Base-by-base conservation (phyloP, 1,140 invertebrate genomes). In the Orussus abietinus region DNA sequence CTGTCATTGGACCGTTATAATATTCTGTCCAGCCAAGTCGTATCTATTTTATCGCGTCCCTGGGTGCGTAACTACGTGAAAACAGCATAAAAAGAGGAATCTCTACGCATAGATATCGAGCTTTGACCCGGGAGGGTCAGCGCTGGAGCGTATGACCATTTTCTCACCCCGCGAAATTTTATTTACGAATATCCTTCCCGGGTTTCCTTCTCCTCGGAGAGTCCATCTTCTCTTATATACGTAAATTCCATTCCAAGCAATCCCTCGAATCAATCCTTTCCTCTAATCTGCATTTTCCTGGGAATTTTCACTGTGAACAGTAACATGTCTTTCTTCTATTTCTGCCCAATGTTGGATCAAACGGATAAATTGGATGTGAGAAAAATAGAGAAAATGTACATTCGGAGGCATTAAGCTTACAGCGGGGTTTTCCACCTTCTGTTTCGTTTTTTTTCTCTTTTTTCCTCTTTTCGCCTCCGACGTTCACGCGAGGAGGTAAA, bases 121-220 rank as follows among this genome's bases (percentile, higher is more conserved):
- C 57, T 62, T 51, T 64, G 59, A 62, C 55, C 53, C 50, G 19
- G 17, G 12, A 43, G 63, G 64, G 64, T 67, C 62, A 67, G 56
- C 64, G 66, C 38, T 66, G 54, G 50, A 66, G 62, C 64, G 63
- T 67, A 47, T 60, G 52, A 64, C 60, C 56, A 64, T 66, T 67
- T 63, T 62, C 57, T 59, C 59, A 55, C 56, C 52, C 52, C 34
- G 45, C 32, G 49, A 55, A 64, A 64, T 62, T 64, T 64, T 66
- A 66, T 64, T 63, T 63, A 64, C 52, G 61, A 59, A 66, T 66
- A 61, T 65, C 48, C 56, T 50, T 45, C 48, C 44, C 22, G 38
- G 21, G 14, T 40, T n/a, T n/a, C n/a, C n/a, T n/a, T n/a, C n/a
- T n/a, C 0, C 38, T 25, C 6, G 6, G 22, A 25, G 22, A 6